Conservation (phyloP, 2,113 vertebrate species). For the Passer montanus region DNA sequence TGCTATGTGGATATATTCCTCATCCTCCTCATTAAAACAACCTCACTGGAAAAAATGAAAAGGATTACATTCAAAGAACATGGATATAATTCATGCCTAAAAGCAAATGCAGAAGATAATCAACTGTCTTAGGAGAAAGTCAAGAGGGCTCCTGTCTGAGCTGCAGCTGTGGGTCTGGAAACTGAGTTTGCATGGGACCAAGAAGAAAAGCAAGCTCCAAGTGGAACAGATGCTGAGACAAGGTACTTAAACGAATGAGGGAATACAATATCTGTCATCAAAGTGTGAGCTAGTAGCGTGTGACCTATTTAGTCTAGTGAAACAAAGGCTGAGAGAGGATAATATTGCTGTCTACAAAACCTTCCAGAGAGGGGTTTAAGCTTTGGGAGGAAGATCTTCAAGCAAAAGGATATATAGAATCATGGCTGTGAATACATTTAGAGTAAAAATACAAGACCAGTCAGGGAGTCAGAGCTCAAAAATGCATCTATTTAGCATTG, state of each 20-base stretch:
- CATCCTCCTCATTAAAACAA: not conserved
- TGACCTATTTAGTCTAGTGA: not conserved
- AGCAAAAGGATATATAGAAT: not conserved
- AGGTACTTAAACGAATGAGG: not conserved
- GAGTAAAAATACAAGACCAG: not conserved
- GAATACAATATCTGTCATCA: not conserved
- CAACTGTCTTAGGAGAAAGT: not conserved
- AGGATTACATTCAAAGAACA: not conserved
- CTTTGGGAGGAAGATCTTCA: not conserved
- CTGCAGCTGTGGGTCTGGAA: not conserved
- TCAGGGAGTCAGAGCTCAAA: not conserved
- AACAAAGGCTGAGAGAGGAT: not conserved
- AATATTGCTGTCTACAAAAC: not conserved
- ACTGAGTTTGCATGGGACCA: not conserved
- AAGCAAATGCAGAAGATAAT: not conserved
- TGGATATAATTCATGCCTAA: not conserved
- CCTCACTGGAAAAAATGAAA: not conserved
- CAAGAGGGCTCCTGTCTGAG: not conserved
- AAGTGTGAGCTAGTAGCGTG: not conserved
- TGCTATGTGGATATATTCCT: not conserved
- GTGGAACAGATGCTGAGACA: not conserved
- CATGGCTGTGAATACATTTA: conserved; percentile 5
- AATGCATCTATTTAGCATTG: not conserved
- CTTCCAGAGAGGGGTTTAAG: not conserved
- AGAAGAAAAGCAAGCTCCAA: not conserved